These are phyloP conservation scores for Drosophila willistoni DNA, from an alignment of 1,140 invertebrate species.

Conservation along the genomic window DNA sequence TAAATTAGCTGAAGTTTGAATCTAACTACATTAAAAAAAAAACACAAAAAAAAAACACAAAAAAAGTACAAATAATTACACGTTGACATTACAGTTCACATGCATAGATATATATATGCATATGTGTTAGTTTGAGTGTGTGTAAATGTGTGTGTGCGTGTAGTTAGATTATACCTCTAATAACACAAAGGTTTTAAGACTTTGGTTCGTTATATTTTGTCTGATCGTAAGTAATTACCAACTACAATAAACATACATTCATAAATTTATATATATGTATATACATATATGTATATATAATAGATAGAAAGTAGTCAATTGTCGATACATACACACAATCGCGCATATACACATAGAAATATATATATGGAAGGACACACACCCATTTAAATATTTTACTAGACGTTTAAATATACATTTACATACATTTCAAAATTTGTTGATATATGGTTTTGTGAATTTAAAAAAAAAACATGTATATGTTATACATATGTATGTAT, in stretches of 20 bases:
- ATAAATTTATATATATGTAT: constrained; percentile 17
- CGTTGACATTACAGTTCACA: constrained; percentile 12
- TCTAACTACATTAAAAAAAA: constrained; percentile 44
- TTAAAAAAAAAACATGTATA: not conserved
- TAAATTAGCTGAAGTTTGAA: constrained; percentile 33
- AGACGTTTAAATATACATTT: constrained; percentile 6
- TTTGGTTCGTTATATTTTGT: not conserved
- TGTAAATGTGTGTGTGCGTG: constrained; percentile 8
- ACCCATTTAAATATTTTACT: not conserved
- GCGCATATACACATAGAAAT: no score
- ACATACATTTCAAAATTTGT: not conserved
- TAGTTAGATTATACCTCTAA: constrained; percentile 9
- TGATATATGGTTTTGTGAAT: constrained; percentile 8
- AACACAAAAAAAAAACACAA: constrained; percentile 21
- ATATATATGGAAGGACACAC: not conserved
- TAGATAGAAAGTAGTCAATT: not conserved
- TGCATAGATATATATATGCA: not conserved
- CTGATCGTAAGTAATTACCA: constrained; percentile 31
- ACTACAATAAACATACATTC: constrained; percentile 34
- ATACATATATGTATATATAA: constrained; percentile 9
- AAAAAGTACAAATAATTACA: constrained; percentile 22
- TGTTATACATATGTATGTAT: constrained; percentile 17
- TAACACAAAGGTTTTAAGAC: not conserved
- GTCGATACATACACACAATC: no score
- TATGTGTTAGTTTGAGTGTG: not conserved